Evolutionary conservation across 2,113 vertebrate genomes (phyloP), one percentile per base, ranked within the genome.

Genomic region (Erinaceus europaeus): DNA sequence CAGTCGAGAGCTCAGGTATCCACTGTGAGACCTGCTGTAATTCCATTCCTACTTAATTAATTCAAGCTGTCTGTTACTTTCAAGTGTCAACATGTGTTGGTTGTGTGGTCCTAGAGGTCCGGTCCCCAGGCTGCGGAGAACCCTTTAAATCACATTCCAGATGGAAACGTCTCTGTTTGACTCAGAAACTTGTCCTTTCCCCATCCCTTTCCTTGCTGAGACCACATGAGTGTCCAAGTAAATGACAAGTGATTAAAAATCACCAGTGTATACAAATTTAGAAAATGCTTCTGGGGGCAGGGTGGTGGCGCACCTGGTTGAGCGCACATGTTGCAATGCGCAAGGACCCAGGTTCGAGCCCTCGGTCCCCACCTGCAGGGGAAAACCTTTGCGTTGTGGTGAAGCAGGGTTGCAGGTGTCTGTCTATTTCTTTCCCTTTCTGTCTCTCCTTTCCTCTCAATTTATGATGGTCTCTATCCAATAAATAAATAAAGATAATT

Each of bases 51-150:
- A 25, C 50, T 42, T 88, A 32, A 91, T 89, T 61, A 82, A 80
- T 81, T 72, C 84, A 85, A 82, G 92, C 79, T 94, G 86, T 74
- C 55, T 27, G 5, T 32, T 48, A 42, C 80, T 78, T 84, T 65
- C 46, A 44, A 68, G 75, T 27, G 53, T 42, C 73, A 27, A 42
- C 62, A 36, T 68, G 3, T 68, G 50, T 29, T 87, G 73, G 68
- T 40, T 2, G 4, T 14, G 1, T 52, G 27, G 69, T 9, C 40
- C 59, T 6, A 15, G 67, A 64, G 38, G 52, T 64, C 10, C 14
- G 32, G 9, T 11, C 17, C 15, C 17, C 0, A n/a, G 7, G 38
- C 46, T 36, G 34, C 29, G 32, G 34, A 50, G 36, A 78, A 44
- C 15, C 64, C 59, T 78, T 25, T 32, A 59, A 34, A 15, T 32